Conservation (phyloP, 2,113 vertebrate genomes). For the Donacobius atricapilla region DNA sequence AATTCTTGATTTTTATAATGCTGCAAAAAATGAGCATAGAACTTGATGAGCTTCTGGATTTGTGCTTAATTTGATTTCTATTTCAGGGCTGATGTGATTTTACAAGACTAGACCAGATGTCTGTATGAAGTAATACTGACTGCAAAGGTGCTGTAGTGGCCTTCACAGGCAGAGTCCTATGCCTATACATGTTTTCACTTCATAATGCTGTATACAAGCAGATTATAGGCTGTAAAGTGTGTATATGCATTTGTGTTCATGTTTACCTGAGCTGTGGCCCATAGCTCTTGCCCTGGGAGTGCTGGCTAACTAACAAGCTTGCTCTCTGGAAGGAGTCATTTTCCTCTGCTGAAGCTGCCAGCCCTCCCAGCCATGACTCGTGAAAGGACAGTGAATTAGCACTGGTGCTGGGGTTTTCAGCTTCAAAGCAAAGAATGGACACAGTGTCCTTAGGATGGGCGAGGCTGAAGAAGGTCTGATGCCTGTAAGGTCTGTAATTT, state of each 20-base stretch:
- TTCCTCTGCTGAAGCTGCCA: neutral
- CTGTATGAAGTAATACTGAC: neutral
- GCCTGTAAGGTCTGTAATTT: neutral
- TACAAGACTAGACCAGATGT: neutral
- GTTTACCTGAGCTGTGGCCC: neutral
- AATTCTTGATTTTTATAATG: neutral
- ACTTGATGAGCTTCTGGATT: neutral
- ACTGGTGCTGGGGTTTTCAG: neutral
- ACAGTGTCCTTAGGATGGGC: neutral
- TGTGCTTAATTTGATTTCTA: neutral
- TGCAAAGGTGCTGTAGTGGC: neutral
- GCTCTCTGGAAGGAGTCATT: neutral
- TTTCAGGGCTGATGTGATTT: neutral
- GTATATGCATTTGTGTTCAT: neutral
- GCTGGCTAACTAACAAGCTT: neutral
- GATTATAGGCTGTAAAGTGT: neutral
- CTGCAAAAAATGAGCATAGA: neutral
- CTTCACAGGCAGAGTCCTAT: neutral
- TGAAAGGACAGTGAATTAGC: neutral
- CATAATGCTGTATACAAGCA: neutral
- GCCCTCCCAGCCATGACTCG: neutral
- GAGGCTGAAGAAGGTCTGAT: neutral
- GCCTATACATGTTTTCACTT: neutral
- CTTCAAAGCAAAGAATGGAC: neutral
- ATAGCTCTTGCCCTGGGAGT: neutral